Conservation (phyloP, 2,888 invertebrate species). For the Lycophotia porphyrea region DNA sequence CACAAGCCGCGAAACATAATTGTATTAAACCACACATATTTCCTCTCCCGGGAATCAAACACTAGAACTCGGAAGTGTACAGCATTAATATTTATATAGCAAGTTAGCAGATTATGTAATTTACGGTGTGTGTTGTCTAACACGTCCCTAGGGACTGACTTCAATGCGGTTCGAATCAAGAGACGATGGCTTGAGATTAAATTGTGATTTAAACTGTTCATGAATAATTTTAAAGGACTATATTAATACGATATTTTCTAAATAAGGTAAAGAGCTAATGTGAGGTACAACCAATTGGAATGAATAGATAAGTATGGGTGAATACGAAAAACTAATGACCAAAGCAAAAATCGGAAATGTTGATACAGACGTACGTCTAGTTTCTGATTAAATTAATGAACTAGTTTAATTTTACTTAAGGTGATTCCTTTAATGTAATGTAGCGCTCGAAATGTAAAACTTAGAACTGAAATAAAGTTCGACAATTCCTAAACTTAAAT, state of each 20-base stretch:
- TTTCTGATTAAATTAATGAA: neutral
- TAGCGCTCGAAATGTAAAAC: neutral
- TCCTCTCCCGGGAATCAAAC: conserved; percentile 64
- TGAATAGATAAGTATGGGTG: neutral
- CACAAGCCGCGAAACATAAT: conserved; percentile 29
- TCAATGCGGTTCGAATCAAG: conserved; percentile 29
- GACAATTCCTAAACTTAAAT: neutral
- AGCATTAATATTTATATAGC: conserved; percentile 72
- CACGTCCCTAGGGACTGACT: conserved; percentile 63
- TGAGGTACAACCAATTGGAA: neutral
- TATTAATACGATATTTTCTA: neutral
- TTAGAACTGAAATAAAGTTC: neutral
- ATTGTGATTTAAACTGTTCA: conserved; percentile 32
- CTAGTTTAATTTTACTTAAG: neutral
- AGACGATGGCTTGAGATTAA: conserved; percentile 38
- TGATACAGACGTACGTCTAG: neutral
- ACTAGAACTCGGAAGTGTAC: conserved; percentile 60
- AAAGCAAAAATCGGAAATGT: neutral
- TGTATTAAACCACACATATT: conserved; percentile 37
- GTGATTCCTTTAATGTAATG: neutral
- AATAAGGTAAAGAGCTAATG: neutral
- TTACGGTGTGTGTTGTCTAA: conserved; percentile 57
- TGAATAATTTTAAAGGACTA: neutral
- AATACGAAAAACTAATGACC: neutral
- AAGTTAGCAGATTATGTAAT: conserved; percentile 69